Evolutionary conservation across 2,113 vertebrate species (phyloP).

Genomic region (Gasterosteus nipponicus): DNA sequence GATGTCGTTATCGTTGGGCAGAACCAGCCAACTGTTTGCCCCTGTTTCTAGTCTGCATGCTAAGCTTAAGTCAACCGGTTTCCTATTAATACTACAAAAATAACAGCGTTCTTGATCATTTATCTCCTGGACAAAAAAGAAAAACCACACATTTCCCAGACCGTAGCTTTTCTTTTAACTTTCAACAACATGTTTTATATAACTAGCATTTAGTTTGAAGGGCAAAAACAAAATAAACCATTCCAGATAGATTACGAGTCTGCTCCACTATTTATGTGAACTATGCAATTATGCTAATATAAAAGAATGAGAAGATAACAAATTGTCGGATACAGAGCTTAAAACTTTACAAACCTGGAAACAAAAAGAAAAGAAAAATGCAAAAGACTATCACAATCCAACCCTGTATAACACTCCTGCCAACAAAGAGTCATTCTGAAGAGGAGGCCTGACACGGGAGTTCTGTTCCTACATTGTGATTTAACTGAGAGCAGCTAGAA

Average conservation of each 20-base stretch:
- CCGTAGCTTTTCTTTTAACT: background rate
- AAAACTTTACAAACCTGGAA: background rate
- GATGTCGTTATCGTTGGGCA: background rate
- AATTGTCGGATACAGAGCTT: background rate
- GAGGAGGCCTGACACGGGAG: constrained; percentile 19
- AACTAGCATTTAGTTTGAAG: constrained; percentile 1
- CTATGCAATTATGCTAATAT: background rate
- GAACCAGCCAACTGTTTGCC: background rate
- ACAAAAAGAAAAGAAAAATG: background rate
- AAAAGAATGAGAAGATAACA: background rate
- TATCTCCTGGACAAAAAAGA: background rate
- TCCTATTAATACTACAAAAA: background rate
- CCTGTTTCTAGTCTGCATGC: background rate
- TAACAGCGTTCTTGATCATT: background rate
- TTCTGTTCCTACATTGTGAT: background rate
- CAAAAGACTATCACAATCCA: background rate
- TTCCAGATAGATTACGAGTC: constrained; percentile 1
- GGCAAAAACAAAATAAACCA: background rate
- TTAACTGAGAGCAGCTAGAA: background rate
- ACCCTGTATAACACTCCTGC: background rate
- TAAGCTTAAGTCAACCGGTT: background rate
- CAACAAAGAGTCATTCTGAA: constrained; percentile 6
- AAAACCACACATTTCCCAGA: background rate
- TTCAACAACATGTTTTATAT: background rate
- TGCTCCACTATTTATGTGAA: constrained; percentile 4